phyloP scores from a whole-genome alignment of 1,140 invertebrate species.

The Drosophila nigrodunni region DNA sequence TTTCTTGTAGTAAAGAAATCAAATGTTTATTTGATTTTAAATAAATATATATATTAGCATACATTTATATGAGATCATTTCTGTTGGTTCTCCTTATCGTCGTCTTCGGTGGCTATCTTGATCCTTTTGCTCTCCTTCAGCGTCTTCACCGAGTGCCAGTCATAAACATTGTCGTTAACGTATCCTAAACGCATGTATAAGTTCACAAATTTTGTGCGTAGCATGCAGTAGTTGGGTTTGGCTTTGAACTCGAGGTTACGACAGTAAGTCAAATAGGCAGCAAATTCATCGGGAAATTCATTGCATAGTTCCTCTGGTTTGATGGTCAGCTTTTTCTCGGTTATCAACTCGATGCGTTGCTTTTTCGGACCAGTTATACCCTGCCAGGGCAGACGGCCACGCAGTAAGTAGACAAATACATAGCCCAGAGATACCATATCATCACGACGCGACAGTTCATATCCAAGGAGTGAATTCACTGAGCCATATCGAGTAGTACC shows the following conservation, averaged over 20 bases:
- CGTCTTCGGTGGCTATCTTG: not conserved
- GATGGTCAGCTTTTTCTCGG: conserved; percentile 97
- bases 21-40: too few species aligned
- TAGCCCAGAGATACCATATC: conserved; percentile 98
- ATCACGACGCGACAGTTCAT: conserved; percentile 94
- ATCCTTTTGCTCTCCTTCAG: not conserved
- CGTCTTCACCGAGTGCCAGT: conserved; percentile 97
- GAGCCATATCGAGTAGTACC: conserved; percentile 98
- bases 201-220: conserved; percentile 94
- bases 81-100: conserved; percentile 87
- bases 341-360: conserved; percentile 97
- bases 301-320: conserved; percentile 95
- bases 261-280: conserved; percentile 98
- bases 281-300: conserved; percentile 97
- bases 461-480: conserved; percentile 96
- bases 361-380: conserved; percentile 94
- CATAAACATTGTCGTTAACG: conserved; percentile 98
- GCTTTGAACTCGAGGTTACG: conserved; percentile 97
- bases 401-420: conserved; percentile 97
- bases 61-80: not conserved
- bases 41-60: not conserved
- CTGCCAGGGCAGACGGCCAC: conserved; percentile 96
- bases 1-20: too few species aligned
- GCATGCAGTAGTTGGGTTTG: conserved; percentile 97
- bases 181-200: conserved; percentile 98